Evolutionary conservation across 2,888 invertebrate genomes (phyloP), one percentile per base, ranked within the genome.

Genomic region (Macaria liturata): DNA sequence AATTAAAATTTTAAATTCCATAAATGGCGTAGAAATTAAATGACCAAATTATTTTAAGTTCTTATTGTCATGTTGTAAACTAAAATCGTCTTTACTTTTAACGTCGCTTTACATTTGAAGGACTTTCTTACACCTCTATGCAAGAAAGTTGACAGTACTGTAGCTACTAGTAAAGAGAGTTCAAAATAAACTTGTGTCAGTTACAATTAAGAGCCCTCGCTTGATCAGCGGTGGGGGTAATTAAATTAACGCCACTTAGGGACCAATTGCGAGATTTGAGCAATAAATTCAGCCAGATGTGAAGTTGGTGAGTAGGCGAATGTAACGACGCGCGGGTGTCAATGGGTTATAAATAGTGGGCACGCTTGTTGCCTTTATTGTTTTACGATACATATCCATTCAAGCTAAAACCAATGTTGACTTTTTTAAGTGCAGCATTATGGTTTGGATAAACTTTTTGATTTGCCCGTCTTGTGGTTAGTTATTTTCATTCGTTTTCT

Each of bases 201-300:
- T 57, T 49, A 54, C 69, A 77, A 79, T 78, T 75, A 75, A 73
- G 76, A 71, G 70, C 59, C 71, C 71, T 68, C 65, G 72, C 73
- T 57, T 69, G 75, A 78, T 76, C 61, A 50, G 71, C 65, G 53
- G 64, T 66, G 65, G 76, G 67, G 69, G 73, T 86, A 79, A 89
- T 88, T 87, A 77, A 87, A 89, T 90, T 87, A 89, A 84, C 86
- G 80, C 82, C 78, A 80, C 78, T 88, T 84, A 83, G 71, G 77
- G 74, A 76, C 81, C 82, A 88, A 83, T 88, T 88, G 86, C 72
- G 80, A 83, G 88, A 90, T 88, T 88, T 83, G 84, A 80, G 84
- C 81, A 68, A 79, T 83, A 79, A 83, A 84, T 79, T 81, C 67
- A 67, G 71, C 72, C 82, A 82, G 81, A 83, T 83, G 83, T 70